Evolutionary conservation across 2,888 invertebrate genomes (phyloP).

Genomic region (Lordiphosa fenestrarum): DNA sequence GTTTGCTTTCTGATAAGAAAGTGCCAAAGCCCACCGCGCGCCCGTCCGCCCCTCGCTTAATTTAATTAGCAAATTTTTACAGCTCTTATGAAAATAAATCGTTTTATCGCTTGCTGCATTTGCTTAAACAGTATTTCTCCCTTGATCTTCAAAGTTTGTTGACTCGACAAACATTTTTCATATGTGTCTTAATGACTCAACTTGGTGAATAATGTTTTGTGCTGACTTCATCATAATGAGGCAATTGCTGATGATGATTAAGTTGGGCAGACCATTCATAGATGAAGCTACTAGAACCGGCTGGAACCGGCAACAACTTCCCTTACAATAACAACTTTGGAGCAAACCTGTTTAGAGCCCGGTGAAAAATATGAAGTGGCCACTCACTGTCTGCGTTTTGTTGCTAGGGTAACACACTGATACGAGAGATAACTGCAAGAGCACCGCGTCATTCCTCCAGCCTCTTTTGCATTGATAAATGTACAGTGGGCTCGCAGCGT

Average conservation of each 20-base stretch:
- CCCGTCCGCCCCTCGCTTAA: constrained; percentile 35
- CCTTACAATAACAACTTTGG: neutral
- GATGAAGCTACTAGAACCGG: constrained; percentile 22
- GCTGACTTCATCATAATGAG: constrained; percentile 33
- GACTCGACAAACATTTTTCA: constrained; percentile 8
- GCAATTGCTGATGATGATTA: constrained; percentile 21
- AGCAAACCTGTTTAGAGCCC: constrained; percentile 3
- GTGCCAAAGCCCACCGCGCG: constrained; percentile 1
- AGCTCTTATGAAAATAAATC: constrained; percentile 63
- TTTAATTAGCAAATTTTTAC: constrained; percentile 65
- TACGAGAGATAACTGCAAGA: too few relatives aligned
- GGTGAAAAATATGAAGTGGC: constrained; percentile 2
- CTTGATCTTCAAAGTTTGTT: constrained; percentile 50
- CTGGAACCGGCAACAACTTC: constrained; percentile 19
- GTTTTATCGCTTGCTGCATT: constrained; percentile 45
- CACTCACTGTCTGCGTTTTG: too few relatives aligned
- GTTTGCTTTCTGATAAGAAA: constrained; percentile 60
- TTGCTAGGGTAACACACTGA: too few relatives aligned
- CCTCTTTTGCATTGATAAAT: too few relatives aligned
- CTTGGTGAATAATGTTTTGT: constrained; percentile 4
- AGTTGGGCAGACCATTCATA: constrained; percentile 30
- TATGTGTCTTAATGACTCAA: constrained; percentile 24
- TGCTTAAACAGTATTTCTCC: constrained; percentile 1
- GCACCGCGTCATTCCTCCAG: too few relatives aligned
- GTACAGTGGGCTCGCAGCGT: too few relatives aligned